Base-by-base conservation (phyloP, 2,888 invertebrate species). In the Schrankia costaestrigalis region DNA sequence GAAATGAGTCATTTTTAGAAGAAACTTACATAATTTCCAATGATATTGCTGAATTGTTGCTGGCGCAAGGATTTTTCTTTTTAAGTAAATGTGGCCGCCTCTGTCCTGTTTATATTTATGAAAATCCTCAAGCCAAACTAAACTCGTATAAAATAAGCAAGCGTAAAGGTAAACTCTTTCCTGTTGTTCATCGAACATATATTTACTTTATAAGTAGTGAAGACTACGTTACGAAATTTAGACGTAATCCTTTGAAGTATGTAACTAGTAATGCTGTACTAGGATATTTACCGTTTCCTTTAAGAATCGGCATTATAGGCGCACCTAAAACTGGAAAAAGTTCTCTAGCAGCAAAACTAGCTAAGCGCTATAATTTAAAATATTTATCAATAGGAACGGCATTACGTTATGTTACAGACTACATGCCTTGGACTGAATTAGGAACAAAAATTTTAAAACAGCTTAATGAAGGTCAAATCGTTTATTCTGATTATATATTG, bases 281-380 rank as follows among this genome's bases (percentile, higher is more conserved):
- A 15, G 57, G 66, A 7, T 89, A 82, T 52, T 81, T 85, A n/a
- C 60, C 86, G 37, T 75, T 89, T 46, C 90, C 91, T 2, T 68
- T 90, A 7, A 83, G 82, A 48, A 69, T 93, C 26, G 80, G 89
- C 13, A 63, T 93, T 12, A 89, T 90, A 28, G 93, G 93, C 3
- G 87, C 91, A 11, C 90, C 92, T 2, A 91, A 91, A 62, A 90
- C 89, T 15, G 93, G 92, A 1, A 91, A 90, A 76, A 90, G 90
- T 30, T 74, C 78, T 3, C 61, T 93, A 21, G 86, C 90, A 3
- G 71, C 80, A 27, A 85, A 91, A 53, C 78, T 92, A 14, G 78
- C 87, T 1, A 72, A 78, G 11, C 82, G 83, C 41, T 89, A 89
- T 50, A 90, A 90, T 12, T 65, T 92, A 38, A 69, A 89, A 48